Evolutionary conservation across 2,113 vertebrate species (phyloP), one percentile per base, ranked within the genome.

Genomic region (Mesocricetus auratus): DNA sequence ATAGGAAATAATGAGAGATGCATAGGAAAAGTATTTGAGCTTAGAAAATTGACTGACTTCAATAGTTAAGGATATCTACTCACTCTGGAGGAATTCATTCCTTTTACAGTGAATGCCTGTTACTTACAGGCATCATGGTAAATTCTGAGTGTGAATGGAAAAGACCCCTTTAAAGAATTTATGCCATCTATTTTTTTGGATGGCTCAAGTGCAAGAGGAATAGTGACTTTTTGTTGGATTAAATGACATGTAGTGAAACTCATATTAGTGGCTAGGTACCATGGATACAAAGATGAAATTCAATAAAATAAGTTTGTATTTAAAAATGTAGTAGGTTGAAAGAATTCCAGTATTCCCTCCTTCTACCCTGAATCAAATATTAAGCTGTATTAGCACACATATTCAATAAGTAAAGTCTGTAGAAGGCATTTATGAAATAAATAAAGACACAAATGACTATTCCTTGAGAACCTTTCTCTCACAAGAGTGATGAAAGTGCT

Each of bases 241-340:
- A 93, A 93, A 77, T 69, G 36, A 71, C 77, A 33, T 58, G 21
- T 69, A 56, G 94, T 86, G 29, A 94, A 93, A 85, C 33, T 69
- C 19, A 17, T 64, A 31, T 71, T 50, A 39, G 9, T 68, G 22
- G 90, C 58, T 33, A 77, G 69, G 19, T 8, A 58, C 50, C 33
- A 81, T 83, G 88, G 66, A 73, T 91, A 93, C 69, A 64, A 39
- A 93, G 53, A 74, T 36, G 31, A 96, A 90, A 94, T 45, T 79
- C 31, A 89, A 94, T 60, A 75, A 86, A 87, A 68, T 68, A 94
- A 89, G 45, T 68, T 68, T 86, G 5, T 78, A 13, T 47, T n/a
- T 47, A 77, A 89, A 56, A 87, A 7, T 9, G 73, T 83, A 21
- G 26, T 91, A 45, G 86, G 0, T 92, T 86, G 86, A 64, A 58